Percentiles rank a stretch among this genome's conserved stretches.
Conservation (phyloP, 2,888 invertebrate genomes). For the Chrysina gloriosa region DNA sequence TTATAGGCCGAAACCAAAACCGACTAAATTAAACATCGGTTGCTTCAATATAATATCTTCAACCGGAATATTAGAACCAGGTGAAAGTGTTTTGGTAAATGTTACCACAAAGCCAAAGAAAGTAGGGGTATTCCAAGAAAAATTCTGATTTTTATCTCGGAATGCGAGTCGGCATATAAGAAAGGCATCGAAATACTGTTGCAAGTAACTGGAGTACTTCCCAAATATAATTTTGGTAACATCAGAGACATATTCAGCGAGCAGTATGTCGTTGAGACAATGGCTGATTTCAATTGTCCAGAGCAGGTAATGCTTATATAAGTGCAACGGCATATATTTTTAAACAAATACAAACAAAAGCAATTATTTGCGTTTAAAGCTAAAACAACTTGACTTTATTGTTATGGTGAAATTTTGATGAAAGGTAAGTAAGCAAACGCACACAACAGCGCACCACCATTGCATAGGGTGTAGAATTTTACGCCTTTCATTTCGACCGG, state of each 20-base stretch:
- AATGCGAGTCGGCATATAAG: conserved; percentile 65
- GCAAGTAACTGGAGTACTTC: conserved; percentile 69
- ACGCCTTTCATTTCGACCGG: no score
- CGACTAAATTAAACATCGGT: conserved; percentile 56
- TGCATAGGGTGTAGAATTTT: no score
- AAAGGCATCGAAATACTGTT: conserved; percentile 67
- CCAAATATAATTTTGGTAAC: conserved; percentile 70
- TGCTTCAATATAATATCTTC: conserved; percentile 61
- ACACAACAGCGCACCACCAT: no score
- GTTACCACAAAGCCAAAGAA: conserved; percentile 60
- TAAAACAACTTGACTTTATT: no score
- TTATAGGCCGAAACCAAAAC: conserved; percentile 47
- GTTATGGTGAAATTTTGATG: no score
- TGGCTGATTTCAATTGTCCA: conserved; percentile 67
- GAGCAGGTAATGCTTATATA: no score
- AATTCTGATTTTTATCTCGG: conserved; percentile 60
- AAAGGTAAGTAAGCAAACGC: no score
- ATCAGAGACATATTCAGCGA: conserved; percentile 71
- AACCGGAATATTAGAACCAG: conserved; percentile 59
- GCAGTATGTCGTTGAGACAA: conserved; percentile 69
- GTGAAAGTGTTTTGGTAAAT: conserved; percentile 57
- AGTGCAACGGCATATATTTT: no score
- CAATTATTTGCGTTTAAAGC: no score
- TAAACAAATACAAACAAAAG: no score
- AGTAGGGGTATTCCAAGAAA: conserved; percentile 59